Base-by-base conservation (phyloP, 2,113 vertebrate genomes). In the Dicrurus megarhynchus region DNA sequence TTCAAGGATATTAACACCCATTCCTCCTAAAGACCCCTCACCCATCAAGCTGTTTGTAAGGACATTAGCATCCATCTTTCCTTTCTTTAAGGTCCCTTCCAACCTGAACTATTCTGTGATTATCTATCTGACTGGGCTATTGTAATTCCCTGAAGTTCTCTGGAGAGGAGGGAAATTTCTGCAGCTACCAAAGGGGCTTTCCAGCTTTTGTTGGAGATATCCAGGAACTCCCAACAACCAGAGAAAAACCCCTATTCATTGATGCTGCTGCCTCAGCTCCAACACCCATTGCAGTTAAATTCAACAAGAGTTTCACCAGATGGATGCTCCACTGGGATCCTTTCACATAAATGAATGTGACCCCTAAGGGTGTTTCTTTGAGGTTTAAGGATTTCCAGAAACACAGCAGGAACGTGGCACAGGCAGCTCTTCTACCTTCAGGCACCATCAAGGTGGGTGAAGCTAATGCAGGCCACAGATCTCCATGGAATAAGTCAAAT, bases 311-410 rank as follows among this genome's bases (percentile, higher is more conserved):
- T 63, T 42, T 55, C 44, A 39, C 10, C 69, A 64, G 23, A 24
- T 3, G 28, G 26, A 18, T 16, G 20, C 32, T 67, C 10, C 35
- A 23, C 21, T 13, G 7, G 30, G 27, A 89, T 59, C 33, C 19
- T 32, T 33, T 35, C 2, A 2, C 16, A 28, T 1, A 2, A 81
- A 32, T 3, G 1, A 27, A 30, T 0, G 0, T 0, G 7, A 33
- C 63, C 21, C 69, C 35, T 7, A 4, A 27, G 7, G 16, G 8
- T 6, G 4, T 9, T 60, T 46, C 30, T 67, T 26, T 19, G 57
- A 53, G 12, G 21, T 55, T 37, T n/a, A 26, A 19, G 24, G 13
- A 59, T 17, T 5, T 46, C 27, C 30, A 76, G 8, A 53, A 83
- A 23, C 2, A 9, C 55, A 46, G 12, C 21, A 84, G 24, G 13